Evolutionary conservation across 2,113 vertebrate genomes (phyloP), one percentile per base, ranked within the genome.

Genomic region (Aleadryas rufinucha): DNA sequence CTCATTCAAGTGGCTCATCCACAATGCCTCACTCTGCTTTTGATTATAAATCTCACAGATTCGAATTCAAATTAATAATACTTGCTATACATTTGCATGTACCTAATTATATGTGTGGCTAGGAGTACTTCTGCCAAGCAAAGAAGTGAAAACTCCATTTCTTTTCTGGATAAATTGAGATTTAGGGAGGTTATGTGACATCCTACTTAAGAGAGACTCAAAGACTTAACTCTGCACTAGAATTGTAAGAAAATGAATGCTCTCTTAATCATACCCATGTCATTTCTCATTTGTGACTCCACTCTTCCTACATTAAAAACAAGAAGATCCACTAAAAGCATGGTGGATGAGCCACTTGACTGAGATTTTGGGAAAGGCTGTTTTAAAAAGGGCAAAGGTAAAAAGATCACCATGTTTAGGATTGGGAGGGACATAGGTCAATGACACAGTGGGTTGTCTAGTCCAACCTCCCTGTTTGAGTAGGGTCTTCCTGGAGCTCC

Each of bases 21-120:
- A 39, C 39, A 10, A 39, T 39, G 39, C 41, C 5, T 20, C 42
- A 35, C 21, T 92, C 60, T 82, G 63, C 56, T 93, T 92, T 85
- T 89, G 68, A 45, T 84, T 69, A 64, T 26, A 93, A 89, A 94
- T 93, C 45, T 92, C 64, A 96, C 71, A 89, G 54, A 89, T 87
- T 95, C 35, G 90, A 90, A 95, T 74, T 84, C 41, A 82, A 91
- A 56, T 85, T 42, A 61, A 28, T n/a, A 49, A 41, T 9, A 31
- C 9, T 45, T 59, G 9, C 59, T 93, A 54, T 45, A 42, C 45
- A 69, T 90, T 94, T 87, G 65, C 68, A 93, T 50, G 47, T 50
- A 69, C 92, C 33, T 74, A 84, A 59, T 60, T 69, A 50, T 42
- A 64, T 15, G 35, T 13, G 33, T 50, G 17, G 20, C 5, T 39